Percentiles rank a stretch among this genome's conserved stretches.
These are phyloP conservation scores for Myotis vivesi DNA, from an alignment of 2,797 vertebrate species.

Conservation along the genomic window DNA sequence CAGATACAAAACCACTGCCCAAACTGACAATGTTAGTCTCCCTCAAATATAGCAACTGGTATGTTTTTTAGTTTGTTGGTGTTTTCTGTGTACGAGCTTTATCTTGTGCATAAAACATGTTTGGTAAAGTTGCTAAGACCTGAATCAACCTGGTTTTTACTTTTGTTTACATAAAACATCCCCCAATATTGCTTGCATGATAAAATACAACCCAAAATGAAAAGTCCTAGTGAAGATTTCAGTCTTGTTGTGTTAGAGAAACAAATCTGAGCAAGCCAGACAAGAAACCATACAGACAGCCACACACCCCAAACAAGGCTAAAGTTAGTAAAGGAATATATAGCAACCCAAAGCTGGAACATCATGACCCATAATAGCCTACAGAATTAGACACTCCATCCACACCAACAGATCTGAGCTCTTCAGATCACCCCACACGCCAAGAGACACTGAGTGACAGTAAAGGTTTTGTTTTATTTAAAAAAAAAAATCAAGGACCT, in stretches of 20 bases:
- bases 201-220: constrained; percentile 34
- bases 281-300: constrained; percentile 58
- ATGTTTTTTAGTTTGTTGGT: not conserved
- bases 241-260: constrained; percentile 17
- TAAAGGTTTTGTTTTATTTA: not conserved
- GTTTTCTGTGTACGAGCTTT: not conserved
- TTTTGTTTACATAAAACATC: constrained; percentile 6
- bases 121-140: not conserved
- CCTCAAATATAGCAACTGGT: not conserved
- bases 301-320: constrained; percentile 67
- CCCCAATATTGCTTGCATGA: not conserved
- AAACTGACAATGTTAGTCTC: not conserved
- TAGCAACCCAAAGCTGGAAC: constrained; percentile 62
- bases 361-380: constrained; percentile 26
- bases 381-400: not conserved
- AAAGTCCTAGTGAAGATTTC: constrained; percentile 40
- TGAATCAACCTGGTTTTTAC: constrained; percentile 18
- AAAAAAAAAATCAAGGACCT: constrained; percentile 16
- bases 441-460: not conserved
- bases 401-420: constrained; percentile 32
- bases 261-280: constrained; percentile 59
- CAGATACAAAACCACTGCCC: not conserved
- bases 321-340: constrained; percentile 77
- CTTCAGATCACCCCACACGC: not conserved
- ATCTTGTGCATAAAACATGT: not conserved